phyloP scores from a whole-genome alignment of 1,140 invertebrate species.

The Drosophila insularis region DNA sequence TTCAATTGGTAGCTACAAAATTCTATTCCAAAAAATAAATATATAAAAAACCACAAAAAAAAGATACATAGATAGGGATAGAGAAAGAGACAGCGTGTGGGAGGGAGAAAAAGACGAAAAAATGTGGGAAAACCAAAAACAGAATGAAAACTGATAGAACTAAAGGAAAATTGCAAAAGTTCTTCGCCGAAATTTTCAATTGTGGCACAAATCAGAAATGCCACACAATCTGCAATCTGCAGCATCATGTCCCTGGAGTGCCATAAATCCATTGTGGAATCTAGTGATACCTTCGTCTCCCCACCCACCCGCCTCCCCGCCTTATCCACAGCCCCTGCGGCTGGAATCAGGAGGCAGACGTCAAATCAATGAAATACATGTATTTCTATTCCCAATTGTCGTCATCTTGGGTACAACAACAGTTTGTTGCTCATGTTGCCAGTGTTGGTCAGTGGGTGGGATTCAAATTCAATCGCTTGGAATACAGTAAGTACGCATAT shows the following conservation, averaged over 20 bases:
- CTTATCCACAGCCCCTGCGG: neutral
- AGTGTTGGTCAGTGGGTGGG: constrained; percentile 5
- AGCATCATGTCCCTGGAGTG: constrained; percentile 59
- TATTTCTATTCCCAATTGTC: constrained; percentile 22
- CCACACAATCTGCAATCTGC: constrained; percentile 54
- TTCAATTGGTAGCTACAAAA: constrained; percentile 8
- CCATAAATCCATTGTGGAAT: constrained; percentile 74
- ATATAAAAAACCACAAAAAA: constrained; percentile 7
- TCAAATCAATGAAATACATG: constrained; percentile 53
- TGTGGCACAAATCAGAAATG: constrained; percentile 71
- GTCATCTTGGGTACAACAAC: constrained; percentile 7
- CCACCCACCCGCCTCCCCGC: neutral
- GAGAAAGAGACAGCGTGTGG: neutral
- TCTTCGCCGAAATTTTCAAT: constrained; percentile 48
- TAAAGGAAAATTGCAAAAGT: constrained; percentile 48
- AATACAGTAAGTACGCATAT: neutral
- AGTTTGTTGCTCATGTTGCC: constrained; percentile 21
- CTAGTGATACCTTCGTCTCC: constrained; percentile 50
- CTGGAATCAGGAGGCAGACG: constrained; percentile 2
- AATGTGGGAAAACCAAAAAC: neutral
- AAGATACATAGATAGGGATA: neutral
- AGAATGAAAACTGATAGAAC: neutral
- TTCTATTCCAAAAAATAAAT: constrained; percentile 24
- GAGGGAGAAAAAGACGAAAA: neutral
- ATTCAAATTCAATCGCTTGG: constrained; percentile 10